A percentile compares a stretch with the other conserved stretches of the same genome.
phyloP scores from a whole-genome alignment of 2,113 vertebrate genomes.

The Coturnix japonica region DNA sequence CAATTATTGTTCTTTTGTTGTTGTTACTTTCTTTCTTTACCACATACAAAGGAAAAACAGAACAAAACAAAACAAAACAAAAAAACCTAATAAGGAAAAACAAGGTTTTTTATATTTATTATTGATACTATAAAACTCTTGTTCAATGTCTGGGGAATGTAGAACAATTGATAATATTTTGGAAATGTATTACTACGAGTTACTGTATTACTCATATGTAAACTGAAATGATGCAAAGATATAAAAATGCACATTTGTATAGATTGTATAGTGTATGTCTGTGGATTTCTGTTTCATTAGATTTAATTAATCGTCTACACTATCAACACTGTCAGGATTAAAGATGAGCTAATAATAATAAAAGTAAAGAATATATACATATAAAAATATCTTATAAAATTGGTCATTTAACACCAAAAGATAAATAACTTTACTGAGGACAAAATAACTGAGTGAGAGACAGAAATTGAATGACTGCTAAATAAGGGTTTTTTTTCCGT shows the following conservation, averaged over 20 bases:
- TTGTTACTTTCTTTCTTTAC: not conserved
- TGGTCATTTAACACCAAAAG: constrained; percentile 64
- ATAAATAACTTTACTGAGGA: constrained; percentile 47
- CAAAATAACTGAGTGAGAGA: constrained; percentile 50
- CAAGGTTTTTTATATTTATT: constrained; percentile 76
- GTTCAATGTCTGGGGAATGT: constrained; percentile 68
- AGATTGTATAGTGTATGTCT: constrained; percentile 35
- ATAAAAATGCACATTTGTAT: constrained; percentile 51
- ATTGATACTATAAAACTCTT: constrained; percentile 75
- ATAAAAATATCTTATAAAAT: constrained; percentile 45
- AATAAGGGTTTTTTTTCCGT: constrained; percentile 45
- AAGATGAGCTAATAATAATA: not conserved
- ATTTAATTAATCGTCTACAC: constrained; percentile 40
- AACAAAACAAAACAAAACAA: not conserved
- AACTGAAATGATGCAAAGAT: constrained; percentile 73
- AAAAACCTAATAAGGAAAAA: constrained; percentile 68
- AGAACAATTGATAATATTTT: constrained; percentile 74
- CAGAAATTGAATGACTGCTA: constrained; percentile 18
- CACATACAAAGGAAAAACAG: not conserved
- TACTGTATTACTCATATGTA: constrained; percentile 76
- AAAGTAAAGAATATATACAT: not conserved
- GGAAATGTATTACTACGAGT: constrained; percentile 76
- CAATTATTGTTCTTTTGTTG: constrained; percentile 10
- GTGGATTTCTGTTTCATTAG: constrained; percentile 62
- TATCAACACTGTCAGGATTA: not conserved